phyloP scores from a whole-genome alignment of 2,888 invertebrate genomes.

The Sarcophaga caerulescens region DNA sequence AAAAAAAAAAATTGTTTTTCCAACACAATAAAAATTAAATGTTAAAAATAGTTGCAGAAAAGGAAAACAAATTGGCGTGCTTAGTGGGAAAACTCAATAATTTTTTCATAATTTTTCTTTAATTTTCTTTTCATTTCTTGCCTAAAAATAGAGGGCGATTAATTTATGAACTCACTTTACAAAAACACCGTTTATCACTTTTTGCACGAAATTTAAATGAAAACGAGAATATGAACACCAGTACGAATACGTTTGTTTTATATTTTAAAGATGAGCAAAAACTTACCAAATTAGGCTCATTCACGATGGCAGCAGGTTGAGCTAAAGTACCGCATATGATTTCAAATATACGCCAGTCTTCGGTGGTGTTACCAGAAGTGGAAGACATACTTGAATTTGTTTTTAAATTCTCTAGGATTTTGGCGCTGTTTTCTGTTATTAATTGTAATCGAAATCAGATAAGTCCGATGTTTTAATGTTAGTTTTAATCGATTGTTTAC shows the following conservation, averaged over 20 bases:
- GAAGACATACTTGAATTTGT: constrained; percentile 13
- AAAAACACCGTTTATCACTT: constrained; percentile 20
- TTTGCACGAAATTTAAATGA: constrained; percentile 1
- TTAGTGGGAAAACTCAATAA: constrained; percentile 29
- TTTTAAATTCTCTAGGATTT: neutral
- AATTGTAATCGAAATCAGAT: neutral
- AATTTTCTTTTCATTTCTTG: constrained; percentile 17
- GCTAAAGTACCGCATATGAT: constrained; percentile 82
- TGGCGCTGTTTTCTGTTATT: neutral
- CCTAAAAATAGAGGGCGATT: neutral
- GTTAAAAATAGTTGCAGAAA: constrained; percentile 10
- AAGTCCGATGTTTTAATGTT: neutral
- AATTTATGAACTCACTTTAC: constrained; percentile 18
- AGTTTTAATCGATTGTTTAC: neutral
- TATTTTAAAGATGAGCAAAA: too few species aligned
- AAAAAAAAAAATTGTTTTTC: neutral
- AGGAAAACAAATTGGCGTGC: constrained; percentile 35
- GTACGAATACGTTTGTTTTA: too few species aligned
- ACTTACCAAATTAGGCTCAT: constrained; percentile 26
- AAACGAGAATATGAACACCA: neutral
- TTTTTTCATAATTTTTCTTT: constrained; percentile 36
- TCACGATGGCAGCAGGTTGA: neutral
- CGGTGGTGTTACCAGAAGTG: constrained; percentile 82
- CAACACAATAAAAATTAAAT: constrained; percentile 12
- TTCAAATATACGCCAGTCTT: constrained; percentile 90